A percentile compares a stretch with the other conserved stretches of the same genome.
Conservation (phyloP, 2,113 vertebrate species). For the Puffinus mauretanicus region DNA sequence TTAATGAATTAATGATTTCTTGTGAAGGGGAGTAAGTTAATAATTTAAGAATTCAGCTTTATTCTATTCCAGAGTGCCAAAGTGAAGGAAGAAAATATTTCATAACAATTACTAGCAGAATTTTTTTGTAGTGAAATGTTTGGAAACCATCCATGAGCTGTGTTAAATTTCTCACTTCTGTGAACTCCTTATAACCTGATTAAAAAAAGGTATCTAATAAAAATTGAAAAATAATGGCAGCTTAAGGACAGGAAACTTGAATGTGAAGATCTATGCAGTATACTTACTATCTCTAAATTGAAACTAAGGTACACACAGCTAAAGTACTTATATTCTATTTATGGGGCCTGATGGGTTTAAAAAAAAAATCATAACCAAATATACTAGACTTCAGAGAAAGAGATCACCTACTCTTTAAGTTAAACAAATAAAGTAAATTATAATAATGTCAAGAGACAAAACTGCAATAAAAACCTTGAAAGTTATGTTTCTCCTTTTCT, state of each 20-base stretch:
- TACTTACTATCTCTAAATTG: neutral
- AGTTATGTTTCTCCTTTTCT: neutral
- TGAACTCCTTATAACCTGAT: neutral
- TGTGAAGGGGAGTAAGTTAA: neutral
- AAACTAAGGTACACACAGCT: neutral
- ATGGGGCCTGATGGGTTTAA: neutral
- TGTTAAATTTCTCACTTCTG: neutral
- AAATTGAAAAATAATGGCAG: neutral
- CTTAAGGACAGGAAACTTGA: neutral
- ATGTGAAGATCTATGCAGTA: neutral
- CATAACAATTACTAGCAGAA: neutral
- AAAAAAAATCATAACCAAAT: neutral
- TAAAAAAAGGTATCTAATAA: neutral
- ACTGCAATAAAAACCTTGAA: neutral
- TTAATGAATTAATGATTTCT: conserved; percentile 9
- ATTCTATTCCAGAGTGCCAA: neutral
- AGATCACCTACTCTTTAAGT: neutral
- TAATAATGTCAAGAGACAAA: neutral
- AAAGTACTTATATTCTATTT: neutral
- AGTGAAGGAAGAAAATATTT: neutral
- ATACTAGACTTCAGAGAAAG: neutral
- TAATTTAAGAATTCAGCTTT: neutral
- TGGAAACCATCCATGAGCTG: neutral
- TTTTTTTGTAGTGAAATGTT: neutral
- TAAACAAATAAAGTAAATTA: neutral